phyloP scores from a whole-genome alignment of 2,797 vertebrate species.

The Phrynocephalus guinanensis region DNA sequence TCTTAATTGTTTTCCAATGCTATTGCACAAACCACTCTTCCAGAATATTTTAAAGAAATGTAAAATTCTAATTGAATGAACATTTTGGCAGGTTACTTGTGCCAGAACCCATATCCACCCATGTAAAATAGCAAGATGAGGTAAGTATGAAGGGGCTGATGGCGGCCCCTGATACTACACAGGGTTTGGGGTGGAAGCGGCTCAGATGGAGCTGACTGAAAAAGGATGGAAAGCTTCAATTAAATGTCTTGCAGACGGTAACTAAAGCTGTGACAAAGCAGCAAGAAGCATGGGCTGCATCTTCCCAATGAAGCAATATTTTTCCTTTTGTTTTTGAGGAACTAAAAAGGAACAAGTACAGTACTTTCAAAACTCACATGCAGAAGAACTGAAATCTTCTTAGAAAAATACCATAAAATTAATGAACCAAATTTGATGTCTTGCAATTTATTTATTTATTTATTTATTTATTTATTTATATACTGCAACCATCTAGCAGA shows the following conservation, averaged over 20 bases:
- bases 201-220: background rate
- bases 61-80: background rate
- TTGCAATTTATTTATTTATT: background rate
- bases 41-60: background rate
- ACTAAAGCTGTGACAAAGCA: background rate
- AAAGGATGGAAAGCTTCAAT: background rate
- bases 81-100: background rate
- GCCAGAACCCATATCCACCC: background rate
- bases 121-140: background rate
- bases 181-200: too few relatives aligned
- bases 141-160: background rate
- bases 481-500: too few relatives aligned
- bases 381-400: background rate
- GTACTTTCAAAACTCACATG: background rate
- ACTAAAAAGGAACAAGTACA: background rate
- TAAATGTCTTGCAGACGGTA: background rate
- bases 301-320: background rate
- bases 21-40: background rate
- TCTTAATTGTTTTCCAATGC: background rate
- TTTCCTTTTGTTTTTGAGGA: background rate
- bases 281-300: too few relatives aligned
- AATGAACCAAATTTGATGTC: conserved; percentile 16
- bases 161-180: background rate
- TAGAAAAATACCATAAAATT: too few relatives aligned
- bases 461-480: too few relatives aligned